phyloP scores from a whole-genome alignment of 2,888 invertebrate species.

The Thera britannica region DNA sequence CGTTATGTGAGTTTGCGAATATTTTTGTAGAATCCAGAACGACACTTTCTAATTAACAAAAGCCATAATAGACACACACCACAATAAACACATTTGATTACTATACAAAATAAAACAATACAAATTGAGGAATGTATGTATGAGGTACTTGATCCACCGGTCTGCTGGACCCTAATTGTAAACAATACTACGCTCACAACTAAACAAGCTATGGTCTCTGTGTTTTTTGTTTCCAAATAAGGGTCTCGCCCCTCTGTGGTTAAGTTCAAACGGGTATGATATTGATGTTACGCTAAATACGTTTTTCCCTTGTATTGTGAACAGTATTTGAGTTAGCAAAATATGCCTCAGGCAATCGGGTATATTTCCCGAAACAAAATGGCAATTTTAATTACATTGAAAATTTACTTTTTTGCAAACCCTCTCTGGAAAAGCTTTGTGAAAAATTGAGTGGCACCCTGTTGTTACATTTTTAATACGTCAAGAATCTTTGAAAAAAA shows the following conservation, averaged over 20 bases:
- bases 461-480: background rate
- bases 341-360: constrained; percentile 13
- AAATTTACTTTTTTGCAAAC: constrained; percentile 13
- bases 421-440: constrained; percentile 15
- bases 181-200: constrained; percentile 65
- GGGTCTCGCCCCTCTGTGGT: constrained; percentile 48
- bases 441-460: background rate
- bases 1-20: no score
- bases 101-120: constrained; percentile 1
- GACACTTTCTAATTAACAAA: no score
- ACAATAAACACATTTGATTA: no score
- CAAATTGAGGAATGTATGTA: constrained; percentile 48
- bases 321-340: constrained; percentile 27
- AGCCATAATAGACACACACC: no score
- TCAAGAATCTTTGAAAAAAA: no score
- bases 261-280: constrained; percentile 36
- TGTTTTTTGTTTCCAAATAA: constrained; percentile 48
- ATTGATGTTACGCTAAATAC: constrained; percentile 32
- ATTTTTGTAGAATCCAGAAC: no score
- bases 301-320: constrained; percentile 21
- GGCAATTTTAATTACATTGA: constrained; percentile 18
- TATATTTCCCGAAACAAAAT: constrained; percentile 10
- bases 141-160: constrained; percentile 49
- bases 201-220: constrained; percentile 59
- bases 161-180: constrained; percentile 62